Base-by-base conservation (phyloP, 2,888 invertebrate genomes). In the Ophion ellenae region DNA sequence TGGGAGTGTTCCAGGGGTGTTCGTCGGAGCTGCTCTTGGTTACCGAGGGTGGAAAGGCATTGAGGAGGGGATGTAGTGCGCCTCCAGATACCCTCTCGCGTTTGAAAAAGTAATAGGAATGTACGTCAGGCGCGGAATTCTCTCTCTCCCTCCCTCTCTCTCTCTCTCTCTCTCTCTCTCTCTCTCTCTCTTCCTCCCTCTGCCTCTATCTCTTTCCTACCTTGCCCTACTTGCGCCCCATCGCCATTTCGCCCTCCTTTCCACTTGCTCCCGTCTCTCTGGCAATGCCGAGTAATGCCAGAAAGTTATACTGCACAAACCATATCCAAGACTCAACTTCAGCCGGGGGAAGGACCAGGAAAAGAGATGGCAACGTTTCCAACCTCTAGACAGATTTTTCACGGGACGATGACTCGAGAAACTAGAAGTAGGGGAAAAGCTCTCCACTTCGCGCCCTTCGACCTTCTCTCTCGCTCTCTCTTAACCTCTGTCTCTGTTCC, bases 51-150 rank as follows among this genome's bases (percentile, higher is more conserved):
- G 57, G 57, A 57, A 53, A 80, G 36, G 28, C 66, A 73, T 78
- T 32, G 20, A 59, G 70, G 78, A 76, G 36, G 61, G 70, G 67
- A 74, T 81, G 66, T 67, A 71, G 82, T 79, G 83, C 79, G 59
- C 80, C 66, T 69, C 69, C 73, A 87, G 81, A 81, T 71, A 61
- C 59, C 57, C 73, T 64, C 47, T 77, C 89, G 86, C 86, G 85
- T 90, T 90, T 90, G 89, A 90, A 90, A 90, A 90, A 90, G 89
- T 91, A 91, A 90, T 91, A 89, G 87, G 78, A 84, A 86, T 82
- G 81, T 75, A 82, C 82, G 79, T 80, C 83, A 66, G 73, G 76
- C 77, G 71, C 53, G 79, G 63, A 79, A 59, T 74, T 74, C 40
- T 57, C 20, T 67, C 40, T 53, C n/a, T n/a, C n/a, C n/a, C n/a